Conservation (phyloP, 1,140 invertebrate genomes). For the Apis mellifera region Amel_HAv3.1 CM009931.2:2104001-2104500, state of each 20-base stretch:
- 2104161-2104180: constrained; percentile 87
- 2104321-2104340: constrained; percentile 92
- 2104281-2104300: constrained; percentile 89
- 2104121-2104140: constrained; percentile 85
- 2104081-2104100: neutral
- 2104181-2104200: constrained; percentile 90
- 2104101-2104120: neutral
- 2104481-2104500: constrained; percentile 58
- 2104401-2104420: constrained; percentile 95
- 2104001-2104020: constrained; percentile 84
- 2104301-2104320: constrained; percentile 87
- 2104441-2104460: constrained; percentile 90
- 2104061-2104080: neutral
- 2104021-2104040: constrained; percentile 89
- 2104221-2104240: constrained; percentile 87
- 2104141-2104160: constrained; percentile 88
- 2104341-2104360: constrained; percentile 95
- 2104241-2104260: constrained; percentile 85
- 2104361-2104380: constrained; percentile 89
- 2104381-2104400: constrained; percentile 90
- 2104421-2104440: constrained; percentile 95
- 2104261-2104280: constrained; percentile 86
- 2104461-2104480: constrained; percentile 92
- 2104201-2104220: constrained; percentile 93
- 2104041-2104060: constrained; percentile 86